These are phyloP conservation scores for Unio pictorum DNA, from an alignment of 2,888 invertebrate genomes.

Conservation along the genomic window DNA sequence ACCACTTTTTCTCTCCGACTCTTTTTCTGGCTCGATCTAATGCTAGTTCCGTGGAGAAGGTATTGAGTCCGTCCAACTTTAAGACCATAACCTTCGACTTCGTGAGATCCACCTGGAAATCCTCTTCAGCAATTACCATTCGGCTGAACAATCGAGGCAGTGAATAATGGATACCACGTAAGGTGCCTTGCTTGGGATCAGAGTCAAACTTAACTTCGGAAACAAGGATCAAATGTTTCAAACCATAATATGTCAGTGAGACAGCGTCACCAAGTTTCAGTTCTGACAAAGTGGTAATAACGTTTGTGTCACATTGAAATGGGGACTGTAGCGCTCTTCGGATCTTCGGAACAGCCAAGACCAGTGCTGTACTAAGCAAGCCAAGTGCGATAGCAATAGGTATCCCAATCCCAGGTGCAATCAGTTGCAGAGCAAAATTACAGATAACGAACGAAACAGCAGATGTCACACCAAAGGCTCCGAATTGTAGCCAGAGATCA, in stretches of 20 bases:
- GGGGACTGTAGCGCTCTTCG: conserved; percentile 10
- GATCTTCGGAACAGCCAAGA: conserved; percentile 7
- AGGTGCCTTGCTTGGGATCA: background rate
- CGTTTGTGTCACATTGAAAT: conserved; percentile 5
- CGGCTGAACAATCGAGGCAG: background rate
- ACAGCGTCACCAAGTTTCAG: conserved; percentile 4
- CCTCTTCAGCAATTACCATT: conserved; percentile 7
- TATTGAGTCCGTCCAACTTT: conserved; percentile 1
- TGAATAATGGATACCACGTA: conserved; percentile 12
- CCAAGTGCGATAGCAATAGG: conserved; percentile 5
- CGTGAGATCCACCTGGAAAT: conserved; percentile 1
- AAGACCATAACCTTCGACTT: background rate
- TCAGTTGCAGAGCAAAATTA: conserved; percentile 3
- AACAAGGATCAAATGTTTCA: conserved; percentile 4
- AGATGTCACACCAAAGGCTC: conserved; percentile 11
- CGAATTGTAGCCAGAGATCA: conserved; percentile 13
- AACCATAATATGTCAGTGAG: conserved; percentile 4
- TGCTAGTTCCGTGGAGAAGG: background rate
- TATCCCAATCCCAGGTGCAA: conserved; percentile 6
- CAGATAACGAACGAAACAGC: conserved; percentile 4
- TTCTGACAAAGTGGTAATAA: conserved; percentile 3
- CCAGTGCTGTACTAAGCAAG: conserved; percentile 3
- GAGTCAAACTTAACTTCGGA: conserved; percentile 1
- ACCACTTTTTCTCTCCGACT: conserved; percentile 9
- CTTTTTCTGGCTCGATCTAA: conserved; percentile 2